Evolutionary conservation across 2,888 invertebrate species (phyloP).

Genomic region (Deilephila porcellus): DNA sequence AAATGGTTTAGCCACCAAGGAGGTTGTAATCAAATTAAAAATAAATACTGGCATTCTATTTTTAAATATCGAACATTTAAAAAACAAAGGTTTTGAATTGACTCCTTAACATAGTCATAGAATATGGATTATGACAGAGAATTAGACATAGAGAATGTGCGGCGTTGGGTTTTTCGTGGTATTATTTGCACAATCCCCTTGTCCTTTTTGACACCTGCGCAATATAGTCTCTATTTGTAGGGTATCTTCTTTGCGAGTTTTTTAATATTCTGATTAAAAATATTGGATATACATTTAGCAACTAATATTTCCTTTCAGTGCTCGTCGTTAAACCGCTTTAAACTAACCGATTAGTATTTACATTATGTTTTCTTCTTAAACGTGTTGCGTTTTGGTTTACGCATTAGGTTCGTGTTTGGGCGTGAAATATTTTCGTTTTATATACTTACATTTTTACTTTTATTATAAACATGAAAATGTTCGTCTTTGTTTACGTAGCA

Average conservation of each 20-base stretch:
- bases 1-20: neutral
- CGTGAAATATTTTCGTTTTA: neutral
- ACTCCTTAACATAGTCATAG: too few species aligned
- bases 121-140: too few species aligned
- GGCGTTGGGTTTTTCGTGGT: too few species aligned
- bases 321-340: neutral
- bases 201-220: too few species aligned
- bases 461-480: neutral
- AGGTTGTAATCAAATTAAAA: neutral
- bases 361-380: neutral
- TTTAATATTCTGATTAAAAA: too few species aligned
- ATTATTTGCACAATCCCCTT: too few species aligned
- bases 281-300: too few species aligned
- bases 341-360: neutral
- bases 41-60: neutral
- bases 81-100: neutral
- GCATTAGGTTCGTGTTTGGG: neutral
- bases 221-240: too few species aligned
- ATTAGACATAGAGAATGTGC: too few species aligned
- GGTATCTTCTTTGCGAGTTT: too few species aligned
- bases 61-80: neutral
- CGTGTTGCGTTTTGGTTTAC: conserved; percentile 25
- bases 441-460: neutral
- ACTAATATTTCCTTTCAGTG: too few species aligned
- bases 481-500: too few species aligned